Conservation (phyloP, 2,888 invertebrate genomes). For the Limnephilus lunatus region DNA sequence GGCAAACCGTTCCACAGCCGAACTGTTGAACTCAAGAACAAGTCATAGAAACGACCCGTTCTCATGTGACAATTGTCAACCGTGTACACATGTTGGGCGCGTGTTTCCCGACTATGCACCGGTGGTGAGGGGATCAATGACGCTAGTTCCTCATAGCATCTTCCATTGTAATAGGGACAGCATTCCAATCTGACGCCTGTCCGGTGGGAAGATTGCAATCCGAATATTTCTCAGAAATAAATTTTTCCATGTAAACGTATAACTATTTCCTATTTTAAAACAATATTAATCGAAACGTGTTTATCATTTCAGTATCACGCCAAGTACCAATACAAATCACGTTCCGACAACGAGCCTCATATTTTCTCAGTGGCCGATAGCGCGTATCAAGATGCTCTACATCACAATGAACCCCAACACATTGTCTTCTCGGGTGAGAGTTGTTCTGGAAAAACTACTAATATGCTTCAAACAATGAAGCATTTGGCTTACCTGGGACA, state of each 20-base stretch:
- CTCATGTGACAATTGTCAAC: no score
- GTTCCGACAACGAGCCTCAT: slow-evolving; percentile 93
- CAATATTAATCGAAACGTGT: background rate
- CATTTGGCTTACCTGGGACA: slow-evolving; percentile 90
- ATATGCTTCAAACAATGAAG: slow-evolving; percentile 85
- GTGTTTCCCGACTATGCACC: no score
- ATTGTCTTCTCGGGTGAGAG: slow-evolving; percentile 94
- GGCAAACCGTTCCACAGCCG: no score
- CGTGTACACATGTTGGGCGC: no score
- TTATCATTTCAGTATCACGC: slow-evolving; percentile 82
- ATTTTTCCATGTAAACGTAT: no score
- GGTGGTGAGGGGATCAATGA: no score
- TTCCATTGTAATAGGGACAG: no score
- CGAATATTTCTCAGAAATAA: background rate
- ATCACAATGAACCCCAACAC: slow-evolving; percentile 91
- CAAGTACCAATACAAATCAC: slow-evolving; percentile 89
- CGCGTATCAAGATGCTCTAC: slow-evolving; percentile 93
- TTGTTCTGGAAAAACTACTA: slow-evolving; percentile 93
- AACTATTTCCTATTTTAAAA: background rate
- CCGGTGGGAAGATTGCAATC: no score
- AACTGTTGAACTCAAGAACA: no score
- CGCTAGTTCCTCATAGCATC: no score
- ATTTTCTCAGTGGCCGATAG: slow-evolving; percentile 93
- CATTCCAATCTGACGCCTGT: no score
- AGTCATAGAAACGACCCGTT: no score